Base-by-base conservation (phyloP, 2,113 vertebrate genomes). In the Chunga burmeisteri region DNA sequence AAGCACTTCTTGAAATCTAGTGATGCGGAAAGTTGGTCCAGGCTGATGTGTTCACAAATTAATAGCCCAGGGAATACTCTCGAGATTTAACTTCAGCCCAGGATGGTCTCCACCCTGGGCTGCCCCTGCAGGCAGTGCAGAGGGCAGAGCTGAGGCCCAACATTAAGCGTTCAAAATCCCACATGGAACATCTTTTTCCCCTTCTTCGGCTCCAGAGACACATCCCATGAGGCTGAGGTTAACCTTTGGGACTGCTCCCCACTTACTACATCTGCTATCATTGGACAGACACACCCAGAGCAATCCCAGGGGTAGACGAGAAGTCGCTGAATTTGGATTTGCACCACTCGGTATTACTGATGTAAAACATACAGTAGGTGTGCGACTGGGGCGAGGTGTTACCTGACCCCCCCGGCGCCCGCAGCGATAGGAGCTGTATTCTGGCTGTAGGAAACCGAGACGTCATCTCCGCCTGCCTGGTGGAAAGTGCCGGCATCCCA, bases 341-440 rank as follows among this genome's bases (percentile, higher is more conserved):
- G 42, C 5, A 49, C 11, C 30, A 46, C 42, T 23, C 0, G 1
- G 4, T 56, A 49, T 52, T 52, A 68, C 23, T 46, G 16, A 62
- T 58, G 77, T 81, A 78, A 81, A 94, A 18, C 13, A 62, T 3
- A 18, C 0, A 59, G 20, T 7, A 59, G 10, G 20, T n/a, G 18
- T 1, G 13, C 59, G 44, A 44, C 52, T 52, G 18, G 26, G 18
- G 16, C 1, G 11, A 65, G 40, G 26, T 1, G 1, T 38, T 65
- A 74, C 7, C 7, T 36, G 47, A 85, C 9, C 36, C 30, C 30
- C 22, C 3, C 21, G 34, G 32, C 0, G 0, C 29, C 63, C 63
- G 38, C 46, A 72, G 27, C 38, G 46, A 25, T 1, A 73, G 32
- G 42, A 81, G 32, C 50, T 40, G 30, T n/a, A 25, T 29, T 93